phyloP scores from a whole-genome alignment of 2,888 invertebrate genomes.

The Ommatoiulus sabulosus region DNA sequence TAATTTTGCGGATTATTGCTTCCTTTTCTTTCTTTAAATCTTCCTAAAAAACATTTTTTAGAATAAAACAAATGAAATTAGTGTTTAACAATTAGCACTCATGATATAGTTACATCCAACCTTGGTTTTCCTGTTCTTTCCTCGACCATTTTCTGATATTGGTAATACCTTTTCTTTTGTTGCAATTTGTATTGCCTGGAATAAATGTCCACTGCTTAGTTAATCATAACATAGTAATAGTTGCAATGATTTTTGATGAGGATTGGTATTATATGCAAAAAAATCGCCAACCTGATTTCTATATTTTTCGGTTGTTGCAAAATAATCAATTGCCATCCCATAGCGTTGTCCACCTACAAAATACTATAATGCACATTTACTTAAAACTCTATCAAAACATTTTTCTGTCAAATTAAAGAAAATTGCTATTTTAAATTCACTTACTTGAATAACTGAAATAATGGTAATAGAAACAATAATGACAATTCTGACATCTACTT shows the following conservation, averaged over 20 bases:
- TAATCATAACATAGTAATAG: neutral
- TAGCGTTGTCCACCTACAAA: conserved; percentile 68
- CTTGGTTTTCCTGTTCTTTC: conserved; percentile 67
- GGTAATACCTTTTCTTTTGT: conserved; percentile 72
- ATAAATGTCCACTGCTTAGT: conserved; percentile 63
- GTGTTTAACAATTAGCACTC: conserved; percentile 34
- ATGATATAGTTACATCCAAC: conserved; percentile 59
- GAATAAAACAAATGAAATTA: neutral
- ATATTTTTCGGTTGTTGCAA: conserved; percentile 88
- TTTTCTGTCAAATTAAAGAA: too few species aligned
- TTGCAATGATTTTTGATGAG: conserved; percentile 16
- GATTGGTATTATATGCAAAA: conserved; percentile 1
- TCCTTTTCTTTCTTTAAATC: conserved; percentile 81
- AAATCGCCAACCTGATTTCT: conserved; percentile 67
- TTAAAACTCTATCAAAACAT: too few species aligned
- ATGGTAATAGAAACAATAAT: conserved; percentile 85
- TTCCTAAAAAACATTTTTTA: conserved; percentile 64
- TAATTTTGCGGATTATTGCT: conserved; percentile 80
- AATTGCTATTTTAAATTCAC: conserved; percentile 13
- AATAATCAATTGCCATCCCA: conserved; percentile 80
- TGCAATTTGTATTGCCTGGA: conserved; percentile 77
- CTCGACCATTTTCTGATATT: conserved; percentile 65
- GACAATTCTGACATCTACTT: conserved; percentile 91
- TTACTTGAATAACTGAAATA: conserved; percentile 86
- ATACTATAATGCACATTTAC: conserved; percentile 67